Base-by-base conservation (phyloP, 1,140 invertebrate species). In the Brachionus asplanchnoidis region DNA sequence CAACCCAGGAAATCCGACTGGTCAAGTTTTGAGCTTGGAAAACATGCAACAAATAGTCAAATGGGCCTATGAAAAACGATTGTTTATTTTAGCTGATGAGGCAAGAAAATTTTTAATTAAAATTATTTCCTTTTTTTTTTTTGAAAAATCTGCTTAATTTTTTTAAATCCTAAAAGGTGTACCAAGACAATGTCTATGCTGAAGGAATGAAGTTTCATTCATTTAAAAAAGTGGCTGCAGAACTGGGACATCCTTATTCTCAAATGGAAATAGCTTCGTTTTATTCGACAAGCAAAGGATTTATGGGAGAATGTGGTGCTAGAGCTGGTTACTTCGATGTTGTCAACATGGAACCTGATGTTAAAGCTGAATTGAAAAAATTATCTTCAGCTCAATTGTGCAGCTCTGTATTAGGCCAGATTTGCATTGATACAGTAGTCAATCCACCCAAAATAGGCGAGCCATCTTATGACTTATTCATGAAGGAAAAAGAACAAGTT, bases 1-100 rank as follows among this genome's bases (percentile, higher is more conserved):
- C 86, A 99, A 99, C 91, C 97, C 97, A 2, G 97, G 97, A 44
- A 99, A 99, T 90, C 97, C 97, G 4, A 99, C 97, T 14, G 97
- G 92, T 70, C 93, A 95, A 91, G 97, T 99, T 6, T 90, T 99
- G 7, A 93, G 94, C 0, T 92, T 92, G 84, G 88, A 94, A 75
- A 99, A 99, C 89, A 98, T 99, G 86, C 93, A 95, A 88, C 92
- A 94, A 73, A 93, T 99, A 75, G 95, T 99, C 66, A 94, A 94
- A 87, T 99, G 99, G 89, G 97, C 97, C 0, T 91, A 97, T 78
- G 92, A 94, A 86, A 92, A 96, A 87, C 93, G 93, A 36, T 89
- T 99, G 3, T 94, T 97, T 87, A 88, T 99, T 4, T 90, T 99
- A 86, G 97, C 97, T 60, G 97, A 99, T 91, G 97, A 99, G 90